Conservation (phyloP, 2,888 invertebrate genomes). For the Rhopalosiphum nymphaeae region DNA sequence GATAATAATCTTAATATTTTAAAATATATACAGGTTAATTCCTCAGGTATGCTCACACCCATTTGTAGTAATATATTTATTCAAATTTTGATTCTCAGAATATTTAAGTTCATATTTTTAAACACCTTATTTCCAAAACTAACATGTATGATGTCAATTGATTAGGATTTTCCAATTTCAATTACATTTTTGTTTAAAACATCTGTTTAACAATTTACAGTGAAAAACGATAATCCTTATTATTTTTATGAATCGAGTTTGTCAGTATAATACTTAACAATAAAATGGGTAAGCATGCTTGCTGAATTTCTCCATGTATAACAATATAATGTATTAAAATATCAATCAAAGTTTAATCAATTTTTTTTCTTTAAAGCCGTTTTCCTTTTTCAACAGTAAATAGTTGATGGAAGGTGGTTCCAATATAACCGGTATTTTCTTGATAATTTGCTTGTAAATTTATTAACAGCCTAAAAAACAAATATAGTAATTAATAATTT, state of each 20-base stretch:
- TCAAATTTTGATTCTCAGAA: background rate
- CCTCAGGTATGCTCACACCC: background rate
- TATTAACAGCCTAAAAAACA: constrained; percentile 72
- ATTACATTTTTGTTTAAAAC: background rate
- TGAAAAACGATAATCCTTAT: background rate
- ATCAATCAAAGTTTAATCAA: background rate
- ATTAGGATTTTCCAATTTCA: background rate
- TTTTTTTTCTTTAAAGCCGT: background rate
- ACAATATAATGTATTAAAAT: background rate
- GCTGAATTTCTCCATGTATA: background rate
- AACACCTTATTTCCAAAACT: background rate
- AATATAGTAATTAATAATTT: background rate
- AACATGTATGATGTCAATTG: background rate
- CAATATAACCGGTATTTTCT: constrained; percentile 76
- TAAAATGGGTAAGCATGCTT: background rate
- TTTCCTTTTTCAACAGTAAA: constrained; percentile 31
- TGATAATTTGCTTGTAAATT: constrained; percentile 69
- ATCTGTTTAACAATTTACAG: no score
- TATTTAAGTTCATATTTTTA: background rate
- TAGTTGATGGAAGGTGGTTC: constrained; percentile 77
- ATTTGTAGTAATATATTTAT: background rate
- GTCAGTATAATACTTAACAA: background rate
- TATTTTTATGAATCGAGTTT: background rate
- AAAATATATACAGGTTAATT: background rate
- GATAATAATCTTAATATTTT: background rate